These are phyloP conservation scores for Mico argentatus DNA, from an alignment of 2,797 vertebrate genomes.

Conservation along the genomic window DNA sequence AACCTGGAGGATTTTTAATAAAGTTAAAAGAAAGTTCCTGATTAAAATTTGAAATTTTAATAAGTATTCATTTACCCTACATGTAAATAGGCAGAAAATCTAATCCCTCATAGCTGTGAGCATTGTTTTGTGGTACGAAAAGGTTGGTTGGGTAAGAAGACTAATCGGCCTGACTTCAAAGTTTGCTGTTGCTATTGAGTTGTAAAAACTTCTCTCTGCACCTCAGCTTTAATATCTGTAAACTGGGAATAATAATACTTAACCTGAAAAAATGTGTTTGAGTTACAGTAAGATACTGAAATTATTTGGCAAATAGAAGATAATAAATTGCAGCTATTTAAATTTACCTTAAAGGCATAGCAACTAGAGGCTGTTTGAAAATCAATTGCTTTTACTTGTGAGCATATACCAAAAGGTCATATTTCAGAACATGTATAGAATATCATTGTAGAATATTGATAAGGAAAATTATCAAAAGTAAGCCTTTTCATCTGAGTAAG, in stretches of 20 bases:
- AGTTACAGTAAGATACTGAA: not conserved
- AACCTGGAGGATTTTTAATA: constrained; percentile 41
- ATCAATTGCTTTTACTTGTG: not conserved
- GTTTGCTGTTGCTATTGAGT: not conserved
- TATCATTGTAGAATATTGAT: not conserved
- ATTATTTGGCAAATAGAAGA: not conserved
- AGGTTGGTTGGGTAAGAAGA: not conserved
- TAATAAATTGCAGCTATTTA: constrained; percentile 16
- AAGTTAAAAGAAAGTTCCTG: constrained; percentile 6
- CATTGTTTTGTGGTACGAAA: not conserved
- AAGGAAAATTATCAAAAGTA: not conserved
- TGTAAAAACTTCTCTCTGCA: not conserved
- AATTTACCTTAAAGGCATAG: not conserved
- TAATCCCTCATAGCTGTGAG: not conserved
- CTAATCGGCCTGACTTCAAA: not conserved
- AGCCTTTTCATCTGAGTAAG: not conserved
- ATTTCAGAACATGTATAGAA: not conserved
- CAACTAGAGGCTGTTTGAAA: not conserved
- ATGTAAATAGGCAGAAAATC: not conserved
- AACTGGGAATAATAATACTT: not conserved
- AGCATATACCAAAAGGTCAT: not conserved
- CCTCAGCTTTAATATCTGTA: not conserved
- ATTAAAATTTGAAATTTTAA: constrained; percentile 1
- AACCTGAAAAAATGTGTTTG: not conserved
- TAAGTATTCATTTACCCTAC: not conserved